These are phyloP conservation scores for Meda fulgida DNA, from an alignment of 2,797 vertebrate genomes.

Conservation along the genomic window DNA sequence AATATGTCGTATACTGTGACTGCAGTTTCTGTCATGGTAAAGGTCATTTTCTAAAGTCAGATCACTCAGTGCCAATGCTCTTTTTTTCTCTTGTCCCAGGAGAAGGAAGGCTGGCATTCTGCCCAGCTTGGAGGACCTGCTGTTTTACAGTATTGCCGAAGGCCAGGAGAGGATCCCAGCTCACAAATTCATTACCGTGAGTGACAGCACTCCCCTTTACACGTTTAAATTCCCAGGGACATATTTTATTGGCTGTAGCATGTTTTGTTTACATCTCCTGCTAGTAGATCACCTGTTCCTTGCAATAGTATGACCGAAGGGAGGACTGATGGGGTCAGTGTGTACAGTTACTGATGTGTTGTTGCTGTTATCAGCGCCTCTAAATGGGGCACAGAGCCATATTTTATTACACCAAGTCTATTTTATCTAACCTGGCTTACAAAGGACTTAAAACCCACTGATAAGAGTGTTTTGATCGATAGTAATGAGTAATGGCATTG, in stretches of 20 bases:
- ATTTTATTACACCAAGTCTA: conserved; percentile 33
- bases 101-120: conserved; percentile 89
- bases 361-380: not conserved
- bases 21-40: not conserved
- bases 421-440: conserved; percentile 8
- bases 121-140: conserved; percentile 95
- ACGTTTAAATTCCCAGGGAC: conserved; percentile 74
- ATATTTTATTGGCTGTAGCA: not conserved
- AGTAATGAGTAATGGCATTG: not conserved
- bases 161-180: conserved; percentile 97
- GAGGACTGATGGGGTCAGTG: not conserved
- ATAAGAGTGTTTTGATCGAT: conserved; percentile 26
- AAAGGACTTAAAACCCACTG: not conserved
- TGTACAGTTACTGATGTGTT: not conserved
- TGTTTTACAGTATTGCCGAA: conserved; percentile 97
- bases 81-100: conserved; percentile 67
- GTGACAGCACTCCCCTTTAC: conserved; percentile 59
- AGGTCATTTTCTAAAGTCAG: not conserved
- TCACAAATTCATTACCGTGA: conserved; percentile 97
- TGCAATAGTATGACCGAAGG: not conserved
- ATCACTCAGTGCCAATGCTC: conserved; percentile 13
- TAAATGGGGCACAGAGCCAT: conserved; percentile 27
- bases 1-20: not conserved
- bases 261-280: conserved; percentile 14
- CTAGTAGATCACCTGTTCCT: not conserved